Evolutionary conservation across 2,797 vertebrate species (phyloP).

Genomic region (Helarctos malayanus): DNA sequence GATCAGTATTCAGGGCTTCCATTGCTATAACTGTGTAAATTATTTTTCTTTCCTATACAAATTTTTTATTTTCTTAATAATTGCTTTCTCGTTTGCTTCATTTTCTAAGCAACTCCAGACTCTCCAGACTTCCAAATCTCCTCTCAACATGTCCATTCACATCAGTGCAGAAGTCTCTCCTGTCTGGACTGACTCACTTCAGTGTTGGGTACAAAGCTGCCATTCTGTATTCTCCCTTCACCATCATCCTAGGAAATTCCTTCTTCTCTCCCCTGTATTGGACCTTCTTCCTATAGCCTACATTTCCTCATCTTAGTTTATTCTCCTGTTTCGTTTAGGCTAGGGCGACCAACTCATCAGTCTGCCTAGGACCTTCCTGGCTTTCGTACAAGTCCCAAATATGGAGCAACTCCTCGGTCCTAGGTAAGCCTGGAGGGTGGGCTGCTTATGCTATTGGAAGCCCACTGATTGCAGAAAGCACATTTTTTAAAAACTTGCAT

Average conservation of each 20-base stretch:
- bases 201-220: not conserved
- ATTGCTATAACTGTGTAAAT: not conserved
- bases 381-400: not conserved
- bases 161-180: not conserved
- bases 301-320: not conserved
- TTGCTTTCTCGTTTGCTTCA: not conserved
- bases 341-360: not conserved
- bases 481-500: not conserved
- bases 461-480: not conserved
- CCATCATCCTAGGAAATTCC: not conserved
- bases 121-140: not conserved
- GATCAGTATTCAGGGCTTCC: not conserved
- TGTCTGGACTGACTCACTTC: not conserved
- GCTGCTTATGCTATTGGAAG: not conserved
- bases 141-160: not conserved
- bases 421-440: not conserved
- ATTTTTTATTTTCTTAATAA: not conserved
- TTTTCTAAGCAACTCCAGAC: not conserved
- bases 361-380: not conserved
- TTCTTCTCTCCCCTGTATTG: not conserved
- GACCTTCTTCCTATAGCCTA: not conserved
- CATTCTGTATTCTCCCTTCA: not conserved
- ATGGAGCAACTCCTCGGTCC: not conserved
- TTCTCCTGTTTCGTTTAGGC: not conserved
- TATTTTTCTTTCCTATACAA: slow-evolving; percentile 3